A percentile compares a stretch with the other conserved stretches of the same genome.
Evolutionary conservation across 2,888 invertebrate species (phyloP).

Genomic region (Isoperla grammatica): DNA sequence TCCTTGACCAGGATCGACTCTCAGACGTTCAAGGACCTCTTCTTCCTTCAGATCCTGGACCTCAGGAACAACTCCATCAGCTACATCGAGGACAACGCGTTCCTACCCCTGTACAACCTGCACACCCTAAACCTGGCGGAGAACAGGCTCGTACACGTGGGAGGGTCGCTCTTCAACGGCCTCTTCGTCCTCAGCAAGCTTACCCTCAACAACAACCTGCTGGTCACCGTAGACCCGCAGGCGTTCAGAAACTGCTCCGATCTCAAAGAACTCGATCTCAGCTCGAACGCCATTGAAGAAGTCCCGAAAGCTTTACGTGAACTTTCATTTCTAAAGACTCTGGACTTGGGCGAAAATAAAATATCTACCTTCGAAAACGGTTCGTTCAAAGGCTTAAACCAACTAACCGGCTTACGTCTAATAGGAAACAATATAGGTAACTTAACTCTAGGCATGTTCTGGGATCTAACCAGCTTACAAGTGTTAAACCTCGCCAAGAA

Average conservation of each 20-base stretch:
- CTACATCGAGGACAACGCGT: constrained; percentile 83
- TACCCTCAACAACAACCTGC: constrained; percentile 78
- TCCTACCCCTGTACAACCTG: constrained; percentile 79
- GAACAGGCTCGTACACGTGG: constrained; percentile 76
- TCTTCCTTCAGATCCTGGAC: constrained; percentile 78
- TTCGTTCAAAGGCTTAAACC: constrained; percentile 77
- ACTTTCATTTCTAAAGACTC: constrained; percentile 73
- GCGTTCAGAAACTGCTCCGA: constrained; percentile 85
- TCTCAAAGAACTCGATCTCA: constrained; percentile 81
- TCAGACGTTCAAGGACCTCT: constrained; percentile 79
- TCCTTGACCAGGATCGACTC: constrained; percentile 77
- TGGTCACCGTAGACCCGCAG: constrained; percentile 69
- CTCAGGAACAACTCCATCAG: constrained; percentile 82
- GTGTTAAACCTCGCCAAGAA: constrained; percentile 86
- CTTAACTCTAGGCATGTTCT: constrained; percentile 78
- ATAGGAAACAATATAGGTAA: constrained; percentile 88
- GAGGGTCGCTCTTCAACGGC: constrained; percentile 76
- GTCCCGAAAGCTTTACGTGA: constrained; percentile 80
- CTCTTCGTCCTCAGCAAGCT: constrained; percentile 77
- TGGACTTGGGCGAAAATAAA: constrained; percentile 89
- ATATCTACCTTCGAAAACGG: constrained; percentile 77
- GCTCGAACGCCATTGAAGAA: constrained; percentile 74
- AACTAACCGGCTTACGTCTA: constrained; percentile 78
- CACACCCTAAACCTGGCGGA: constrained; percentile 85
- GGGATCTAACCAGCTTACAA: constrained; percentile 76